Base-by-base conservation (phyloP, 2,888 invertebrate species). In the Sphecodes monilicornis region DNA sequence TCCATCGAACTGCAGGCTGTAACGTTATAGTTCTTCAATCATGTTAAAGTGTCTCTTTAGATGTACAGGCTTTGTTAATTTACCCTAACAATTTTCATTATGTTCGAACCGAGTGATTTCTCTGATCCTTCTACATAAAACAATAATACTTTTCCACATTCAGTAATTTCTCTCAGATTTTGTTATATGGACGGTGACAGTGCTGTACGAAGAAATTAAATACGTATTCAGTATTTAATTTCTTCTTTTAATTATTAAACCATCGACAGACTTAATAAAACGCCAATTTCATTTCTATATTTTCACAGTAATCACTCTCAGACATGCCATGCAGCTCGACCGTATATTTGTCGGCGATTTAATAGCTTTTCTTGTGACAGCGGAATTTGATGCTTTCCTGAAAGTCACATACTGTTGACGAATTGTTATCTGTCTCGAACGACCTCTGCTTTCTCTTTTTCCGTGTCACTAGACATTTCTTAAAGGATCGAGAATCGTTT, bases 361-460 rank as follows among this genome's bases (percentile, higher is more conserved):
- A 32, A 64, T 29, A 64, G 29, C 29, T 64, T 64, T 64, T 64
- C 32, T 32, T 64, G 32, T 10, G 18, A 32, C 32, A 64, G 18
- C 32, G 22, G 32, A 64, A 64, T 64, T 64, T 32, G 22, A 64
- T 64, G 64, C 29, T 64, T 64, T 64, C 64, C 64, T 32, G 18
- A 32, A 64, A 32, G 32, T 10, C 64, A 0, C 32, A 18, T 10
- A 29, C 29, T 64, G 18, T 22, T 50, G 16, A 16, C 18, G 50
- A 50, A 50, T 18, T 50, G 50, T 64, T 64, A 64, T 64, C 64
- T 22, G 32, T 32, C 32, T 32, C 32, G 32, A 18, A 18, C 32
- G 10, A 64, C 32, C 32, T 10, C 32, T 18, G 64, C 64, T 64
- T 64, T 64, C 64, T 64, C 64, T 64, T 32, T 64, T 64, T 64